Evolutionary conservation across 1,140 invertebrate species (phyloP).

Genomic region (Bombyx mori): ASM3026992v2 NC_085135.1:4463501-4464000

Average conservation of each 20-base stretch:
- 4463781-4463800: background rate
- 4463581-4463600: too few relatives aligned
- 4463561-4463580: too few relatives aligned
- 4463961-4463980: slow-evolving; percentile 1
- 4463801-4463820: background rate
- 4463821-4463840: background rate
- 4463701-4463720: too few relatives aligned
- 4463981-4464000: slow-evolving; percentile 1
- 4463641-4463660: too few relatives aligned
- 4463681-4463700: too few relatives aligned
- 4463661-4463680: too few relatives aligned
- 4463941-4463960: background rate
- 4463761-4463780: slow-evolving; percentile 3
- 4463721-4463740: background rate
- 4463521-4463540: too few relatives aligned
- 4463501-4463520: too few relatives aligned
- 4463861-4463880: background rate
- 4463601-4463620: too few relatives aligned
- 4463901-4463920: background rate
- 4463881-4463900: slow-evolving; percentile 1
- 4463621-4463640: too few relatives aligned
- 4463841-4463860: background rate
- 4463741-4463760: slow-evolving; percentile 1
- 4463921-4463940: background rate
- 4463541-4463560: too few relatives aligned